phyloP scores from a whole-genome alignment of 2,797 vertebrate species.

The Denticeps clupeoides region DNA sequence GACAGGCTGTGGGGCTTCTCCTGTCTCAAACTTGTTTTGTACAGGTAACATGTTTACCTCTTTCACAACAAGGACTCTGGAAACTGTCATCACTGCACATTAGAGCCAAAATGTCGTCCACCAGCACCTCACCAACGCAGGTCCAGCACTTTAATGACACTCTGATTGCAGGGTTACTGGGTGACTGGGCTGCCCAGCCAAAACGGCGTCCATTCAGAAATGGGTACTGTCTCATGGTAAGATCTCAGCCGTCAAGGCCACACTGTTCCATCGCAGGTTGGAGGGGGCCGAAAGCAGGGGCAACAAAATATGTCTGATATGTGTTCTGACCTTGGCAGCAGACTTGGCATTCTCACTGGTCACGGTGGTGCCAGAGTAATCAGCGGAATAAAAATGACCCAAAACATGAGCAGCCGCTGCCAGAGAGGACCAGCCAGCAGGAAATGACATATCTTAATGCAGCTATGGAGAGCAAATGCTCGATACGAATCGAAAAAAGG shows the following conservation, averaged over 20 bases:
- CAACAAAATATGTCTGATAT: not conserved
- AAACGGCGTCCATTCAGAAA: conserved; percentile 4
- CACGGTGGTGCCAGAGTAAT: not conserved
- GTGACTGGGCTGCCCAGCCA: conserved; percentile 3
- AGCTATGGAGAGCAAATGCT: too few relatives aligned
- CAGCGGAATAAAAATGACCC: not conserved
- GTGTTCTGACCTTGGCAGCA: not conserved
- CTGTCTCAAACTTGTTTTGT: too few relatives aligned
- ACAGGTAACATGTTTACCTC: too few relatives aligned
- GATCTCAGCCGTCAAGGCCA: not conserved
- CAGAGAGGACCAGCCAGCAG: too few relatives aligned
- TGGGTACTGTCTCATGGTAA: conserved; percentile 2
- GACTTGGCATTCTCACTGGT: not conserved
- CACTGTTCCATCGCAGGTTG: too few relatives aligned
- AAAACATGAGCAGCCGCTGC: too few relatives aligned
- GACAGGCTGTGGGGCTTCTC: too few relatives aligned
- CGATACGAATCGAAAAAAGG: too few relatives aligned
- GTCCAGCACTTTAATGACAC: not conserved
- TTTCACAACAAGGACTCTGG: too few relatives aligned
- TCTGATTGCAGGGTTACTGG: conserved; percentile 4
- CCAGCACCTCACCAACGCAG: not conserved
- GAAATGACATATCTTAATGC: too few relatives aligned
- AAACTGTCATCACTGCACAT: conserved; percentile 5
- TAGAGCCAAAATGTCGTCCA: not conserved
- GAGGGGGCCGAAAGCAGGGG: not conserved